Base-by-base conservation (phyloP, 2,797 vertebrate genomes). In the Toxotes lorentzi region DNA sequence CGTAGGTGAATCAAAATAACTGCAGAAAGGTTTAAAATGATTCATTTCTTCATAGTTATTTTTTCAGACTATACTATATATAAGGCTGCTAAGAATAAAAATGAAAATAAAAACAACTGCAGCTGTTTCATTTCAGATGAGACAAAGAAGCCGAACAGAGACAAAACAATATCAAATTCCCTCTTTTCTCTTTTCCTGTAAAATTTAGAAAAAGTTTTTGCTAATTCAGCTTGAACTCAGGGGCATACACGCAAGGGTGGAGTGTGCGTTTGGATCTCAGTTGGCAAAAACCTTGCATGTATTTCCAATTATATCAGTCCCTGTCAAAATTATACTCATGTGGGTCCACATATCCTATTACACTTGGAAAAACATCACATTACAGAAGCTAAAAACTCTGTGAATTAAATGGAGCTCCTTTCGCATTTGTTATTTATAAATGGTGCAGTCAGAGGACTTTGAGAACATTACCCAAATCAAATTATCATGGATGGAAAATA, bases 41-140 rank as follows among this genome's bases (percentile, higher is more conserved):
- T 35, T 63, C 0, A 23, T 51, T n/a, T 47, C 7, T 23, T 9
- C 27, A 19, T 56, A 43, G 51, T 61, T 61, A 3, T 30, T 34
- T 6, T 23, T 57, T 50, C 19, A 75, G 35, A 57, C n/a, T 45
- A 50, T 23, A 30, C 9, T 41, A 13, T 10, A 27, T 34, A 30
- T 64, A 60, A 34, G n/a, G 24, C 19, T 47, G 48, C 57, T 23
- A 34, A 56, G 21, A 63, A 64, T 58, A 13, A 53, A 2, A 50
- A 12, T 16, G 16, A 63, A 73, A 61, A 66, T 34, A 50, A 72
- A 63, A 17, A 67, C 16, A 64, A 54, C 48, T 11, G 4, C 45
- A 24, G 5, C 1, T 32, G 65, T 48, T 43, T 2, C 5, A 56
- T 0, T 32, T 62, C 41, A 32, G 24, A 53, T n/a, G 3, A 24